Conservation (phyloP, 2,113 vertebrate genomes). For the Capreolus pygargus region DNA sequence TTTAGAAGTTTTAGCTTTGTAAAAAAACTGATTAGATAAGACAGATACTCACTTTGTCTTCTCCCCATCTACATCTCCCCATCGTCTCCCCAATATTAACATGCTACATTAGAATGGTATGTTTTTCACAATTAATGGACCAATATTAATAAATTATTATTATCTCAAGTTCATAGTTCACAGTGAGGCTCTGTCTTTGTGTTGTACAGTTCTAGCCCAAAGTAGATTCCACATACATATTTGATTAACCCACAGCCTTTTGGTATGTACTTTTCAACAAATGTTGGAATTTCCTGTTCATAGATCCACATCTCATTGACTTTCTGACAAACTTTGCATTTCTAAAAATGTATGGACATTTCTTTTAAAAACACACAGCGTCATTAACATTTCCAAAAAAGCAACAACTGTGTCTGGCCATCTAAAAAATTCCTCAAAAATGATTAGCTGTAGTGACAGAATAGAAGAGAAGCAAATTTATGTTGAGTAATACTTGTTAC, state of each 20-base stretch:
- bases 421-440: neutral
- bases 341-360: neutral
- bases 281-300: neutral
- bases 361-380: neutral
- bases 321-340: neutral
- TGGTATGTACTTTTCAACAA: neutral
- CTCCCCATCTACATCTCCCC: neutral
- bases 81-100: neutral
- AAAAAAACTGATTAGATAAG: neutral
- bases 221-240: neutral
- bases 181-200: neutral
- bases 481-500: neutral
- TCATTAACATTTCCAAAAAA: neutral
- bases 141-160: neutral
- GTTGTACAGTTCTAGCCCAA: neutral
- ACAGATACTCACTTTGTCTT: neutral
- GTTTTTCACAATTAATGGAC: neutral
- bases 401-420: neutral
- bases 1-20: neutral
- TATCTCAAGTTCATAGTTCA: neutral
- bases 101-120: neutral
- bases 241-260: neutral
- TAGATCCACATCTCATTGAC: neutral
- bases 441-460: neutral
- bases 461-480: neutral